Percentiles rank a stretch among this genome's conserved stretches.
Evolutionary conservation across 1,140 invertebrate genomes (phyloP).

Genomic region (Notospermus geniculatus): DNA sequence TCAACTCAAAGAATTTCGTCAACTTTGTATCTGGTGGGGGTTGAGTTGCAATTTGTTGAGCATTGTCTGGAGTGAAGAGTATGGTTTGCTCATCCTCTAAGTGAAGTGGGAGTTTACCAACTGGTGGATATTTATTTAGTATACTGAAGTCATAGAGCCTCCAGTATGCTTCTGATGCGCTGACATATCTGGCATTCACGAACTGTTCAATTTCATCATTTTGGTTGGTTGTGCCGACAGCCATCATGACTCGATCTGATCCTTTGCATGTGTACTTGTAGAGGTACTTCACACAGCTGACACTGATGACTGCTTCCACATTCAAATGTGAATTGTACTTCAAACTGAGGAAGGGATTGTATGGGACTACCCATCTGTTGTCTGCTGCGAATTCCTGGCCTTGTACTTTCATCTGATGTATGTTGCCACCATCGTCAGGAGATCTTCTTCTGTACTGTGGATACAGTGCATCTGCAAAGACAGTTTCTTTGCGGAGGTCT

Average conservation of each 20-base stretch:
- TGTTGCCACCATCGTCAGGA: background rate
- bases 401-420: background rate
- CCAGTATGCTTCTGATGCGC: conserved; percentile 1
- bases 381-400: background rate
- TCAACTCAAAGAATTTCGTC: background rate
- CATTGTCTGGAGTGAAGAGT: background rate
- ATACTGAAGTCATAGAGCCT: background rate
- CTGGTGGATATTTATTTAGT: conserved; percentile 6
- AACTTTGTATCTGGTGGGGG: background rate
- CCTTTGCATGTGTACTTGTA: conserved; percentile 50
- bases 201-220: background rate
- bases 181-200: conserved; percentile 3
- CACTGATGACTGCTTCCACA: conserved; percentile 16
- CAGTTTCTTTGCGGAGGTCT: background rate
- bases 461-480: background rate
- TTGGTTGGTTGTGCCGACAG: background rate
- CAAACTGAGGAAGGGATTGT: conserved; percentile 21
- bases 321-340: conserved; percentile 27
- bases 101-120: background rate
- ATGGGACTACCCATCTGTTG: conserved; percentile 21
- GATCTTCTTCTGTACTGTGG: background rate
- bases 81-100: background rate
- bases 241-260: conserved; percentile 21
- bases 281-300: conserved; percentile 31
- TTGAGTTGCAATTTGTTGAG: background rate